Conservation (phyloP, 2,797 vertebrate genomes). For the Adelosebastes latens region DNA sequence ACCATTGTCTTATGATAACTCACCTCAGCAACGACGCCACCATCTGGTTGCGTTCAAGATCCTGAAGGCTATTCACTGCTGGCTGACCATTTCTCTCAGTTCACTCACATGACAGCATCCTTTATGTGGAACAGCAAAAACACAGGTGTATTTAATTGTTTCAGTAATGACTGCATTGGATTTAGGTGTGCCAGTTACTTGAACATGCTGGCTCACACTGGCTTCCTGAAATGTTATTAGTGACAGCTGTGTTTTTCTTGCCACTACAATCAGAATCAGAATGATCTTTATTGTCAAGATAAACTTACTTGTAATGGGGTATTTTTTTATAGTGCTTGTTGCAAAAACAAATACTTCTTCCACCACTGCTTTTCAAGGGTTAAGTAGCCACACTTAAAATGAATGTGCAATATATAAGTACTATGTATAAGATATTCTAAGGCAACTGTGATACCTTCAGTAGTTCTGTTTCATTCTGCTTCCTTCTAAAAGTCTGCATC, state of each 20-base stretch:
- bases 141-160: neutral
- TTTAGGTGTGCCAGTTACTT: neutral
- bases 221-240: neutral
- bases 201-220: neutral
- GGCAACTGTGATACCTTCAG: neutral
- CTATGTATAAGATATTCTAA: neutral
- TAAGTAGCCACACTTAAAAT: neutral
- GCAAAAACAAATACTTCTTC: neutral
- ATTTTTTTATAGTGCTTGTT: too few species aligned
- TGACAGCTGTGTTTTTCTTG: neutral
- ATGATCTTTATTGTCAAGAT: too few species aligned
- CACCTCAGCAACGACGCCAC: slow-evolving; percentile 42
- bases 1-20: neutral
- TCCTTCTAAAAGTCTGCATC: neutral
- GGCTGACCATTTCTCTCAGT: neutral
- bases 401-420: neutral
- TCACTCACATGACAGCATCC: neutral
- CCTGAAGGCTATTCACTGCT: neutral
- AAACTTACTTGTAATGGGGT: too few species aligned
- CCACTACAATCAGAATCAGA: too few species aligned
- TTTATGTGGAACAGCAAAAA: neutral
- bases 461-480: neutral
- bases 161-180: neutral
- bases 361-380: too few species aligned
- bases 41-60: slow-evolving; percentile 39